These are phyloP conservation scores for Saccostrea echinata DNA, from an alignment of 1,140 invertebrate species.

Conservation along the genomic window DNA sequence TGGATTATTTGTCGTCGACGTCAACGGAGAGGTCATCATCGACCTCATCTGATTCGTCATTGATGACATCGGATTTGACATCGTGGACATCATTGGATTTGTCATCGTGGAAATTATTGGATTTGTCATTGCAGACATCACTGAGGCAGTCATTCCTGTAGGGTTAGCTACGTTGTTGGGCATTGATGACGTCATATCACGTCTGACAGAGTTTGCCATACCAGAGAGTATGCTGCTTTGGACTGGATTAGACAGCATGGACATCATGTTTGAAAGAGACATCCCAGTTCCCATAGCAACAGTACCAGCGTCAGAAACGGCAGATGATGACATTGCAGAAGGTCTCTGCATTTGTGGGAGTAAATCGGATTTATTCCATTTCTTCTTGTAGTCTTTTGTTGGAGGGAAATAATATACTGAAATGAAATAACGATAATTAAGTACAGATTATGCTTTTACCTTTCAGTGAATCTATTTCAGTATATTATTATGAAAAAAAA, in stretches of 20 bases:
- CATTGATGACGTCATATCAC: background rate
- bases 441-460: no score
- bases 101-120: background rate
- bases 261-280: background rate
- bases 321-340: background rate
- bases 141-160: background rate
- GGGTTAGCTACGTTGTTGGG: background rate
- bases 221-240: background rate
- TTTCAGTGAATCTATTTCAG: background rate
- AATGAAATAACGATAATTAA: background rate
- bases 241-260: background rate
- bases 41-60: background rate
- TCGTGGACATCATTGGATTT: background rate
- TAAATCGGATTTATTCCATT: background rate
- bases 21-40: background rate
- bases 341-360: background rate
- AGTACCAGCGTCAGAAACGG: background rate
- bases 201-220: background rate
- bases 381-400: background rate
- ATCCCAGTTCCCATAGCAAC: background rate
- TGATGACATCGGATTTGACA: background rate
- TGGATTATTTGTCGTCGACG: background rate
- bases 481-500: background rate
- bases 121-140: background rate
- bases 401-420: slow-evolving; percentile 26